These are phyloP conservation scores for Camelus dromedarius DNA, from an alignment of 2,113 vertebrate genomes.

Conservation along the genomic window DNA sequence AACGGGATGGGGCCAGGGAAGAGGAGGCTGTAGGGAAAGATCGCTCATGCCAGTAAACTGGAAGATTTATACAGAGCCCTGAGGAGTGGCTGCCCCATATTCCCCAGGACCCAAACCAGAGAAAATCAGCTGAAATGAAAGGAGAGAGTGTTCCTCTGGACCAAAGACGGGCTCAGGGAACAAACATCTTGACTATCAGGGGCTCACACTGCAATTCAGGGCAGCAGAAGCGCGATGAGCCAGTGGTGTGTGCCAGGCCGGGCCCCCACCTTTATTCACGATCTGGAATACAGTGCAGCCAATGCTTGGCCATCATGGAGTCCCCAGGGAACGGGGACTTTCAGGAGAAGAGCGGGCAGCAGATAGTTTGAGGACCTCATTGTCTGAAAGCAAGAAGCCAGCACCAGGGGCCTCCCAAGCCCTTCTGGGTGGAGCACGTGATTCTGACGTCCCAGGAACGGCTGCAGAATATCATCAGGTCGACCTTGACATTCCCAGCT, in stretches of 20 bases:
- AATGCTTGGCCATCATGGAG: background rate
- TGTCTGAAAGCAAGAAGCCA: background rate
- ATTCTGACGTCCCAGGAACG: background rate
- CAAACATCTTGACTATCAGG: background rate
- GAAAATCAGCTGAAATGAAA: background rate
- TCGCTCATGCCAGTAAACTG: background rate
- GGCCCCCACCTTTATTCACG: background rate
- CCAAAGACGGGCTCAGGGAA: background rate
- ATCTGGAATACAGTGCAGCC: background rate
- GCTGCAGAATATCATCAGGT: background rate
- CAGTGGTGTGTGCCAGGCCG: rapidly evolving
- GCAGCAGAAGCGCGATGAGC: rapidly evolving
- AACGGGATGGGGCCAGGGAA: background rate
- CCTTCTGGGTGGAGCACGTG: background rate
- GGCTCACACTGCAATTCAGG: background rate
- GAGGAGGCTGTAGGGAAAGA: background rate
- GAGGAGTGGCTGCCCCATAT: background rate
- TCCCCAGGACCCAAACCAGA: background rate
- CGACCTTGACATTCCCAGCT: background rate
- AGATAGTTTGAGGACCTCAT: background rate
- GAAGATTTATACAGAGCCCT: background rate
- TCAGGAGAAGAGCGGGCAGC: background rate
- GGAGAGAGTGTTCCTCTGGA: background rate
- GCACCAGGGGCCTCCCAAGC: background rate
- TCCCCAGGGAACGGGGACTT: background rate